Base-by-base conservation (phyloP, 2,888 invertebrate species). In the Mimachlamys varia region DNA sequence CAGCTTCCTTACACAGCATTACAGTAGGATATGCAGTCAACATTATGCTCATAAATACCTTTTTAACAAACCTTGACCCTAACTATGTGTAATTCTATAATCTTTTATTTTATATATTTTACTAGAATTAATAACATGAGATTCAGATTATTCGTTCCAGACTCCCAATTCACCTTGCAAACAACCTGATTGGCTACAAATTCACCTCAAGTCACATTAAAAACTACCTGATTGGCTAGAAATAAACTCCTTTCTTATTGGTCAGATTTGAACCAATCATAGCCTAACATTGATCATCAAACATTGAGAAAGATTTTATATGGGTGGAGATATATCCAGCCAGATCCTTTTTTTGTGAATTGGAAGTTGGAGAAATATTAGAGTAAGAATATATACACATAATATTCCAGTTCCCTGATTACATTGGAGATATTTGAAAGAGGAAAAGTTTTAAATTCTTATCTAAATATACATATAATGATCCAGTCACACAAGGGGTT, bases 401-500 rank as follows among this genome's bases (percentile, higher is more conserved):
- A 33, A 2, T 22, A 62, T 62, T 62, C 62, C 0, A 10, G 10
- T 22, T 62, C 17, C 62, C n/a, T 62, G n/a, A n/a, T 22, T 33
- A 76, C 33, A 76, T 33, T 33, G 22, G 76, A 33, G 13, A 76
- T 27, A 76, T 76, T 76, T 44, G 44, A 44, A 44, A 33, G 15
- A 15, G 13, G 13, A 76, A 76, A 58, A 58, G 22, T 27, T 33
- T 76, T 76, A 76, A 33, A 4, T 76, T 76, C 22, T 62, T 7
- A 62, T 22, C 62, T 62, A 62, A 62, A 62, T 76, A 76, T 76
- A 76, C 76, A 76, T 76, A 76, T 33, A 76, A 76, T 33, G 33
- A 13, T 27, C 76, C 76, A 15, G 76, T 33, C 13, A 33, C 33
- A 76, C 76, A 76, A 27, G 76, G 76, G 76, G 4, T 22, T 27